A percentile compares a stretch with the other conserved stretches of the same genome.
Evolutionary conservation across 1,140 invertebrate genomes (phyloP).

Genomic region (Catajapyx aquilonaris): DNA sequence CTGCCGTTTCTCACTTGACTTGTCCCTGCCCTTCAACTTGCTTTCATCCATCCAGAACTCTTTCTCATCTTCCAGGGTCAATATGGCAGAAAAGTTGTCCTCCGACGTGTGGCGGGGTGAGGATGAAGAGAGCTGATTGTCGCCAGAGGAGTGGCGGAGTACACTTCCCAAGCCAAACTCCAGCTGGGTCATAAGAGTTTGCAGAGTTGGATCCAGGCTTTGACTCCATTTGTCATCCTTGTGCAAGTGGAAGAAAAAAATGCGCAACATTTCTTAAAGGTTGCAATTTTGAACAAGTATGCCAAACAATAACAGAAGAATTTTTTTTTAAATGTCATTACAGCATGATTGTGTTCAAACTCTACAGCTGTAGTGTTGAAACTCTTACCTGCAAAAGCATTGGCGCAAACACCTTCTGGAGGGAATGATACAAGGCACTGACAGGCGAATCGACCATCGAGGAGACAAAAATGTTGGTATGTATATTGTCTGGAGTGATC

Average conservation of each 20-base stretch:
- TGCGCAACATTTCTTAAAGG: no score
- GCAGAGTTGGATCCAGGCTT: slow-evolving; percentile 27
- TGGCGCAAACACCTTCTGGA: slow-evolving; percentile 27
- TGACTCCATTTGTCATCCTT: slow-evolving; percentile 25
- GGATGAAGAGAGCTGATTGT: no score
- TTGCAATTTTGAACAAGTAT: no score
- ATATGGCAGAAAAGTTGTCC: no score
- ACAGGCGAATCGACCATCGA: slow-evolving; percentile 33
- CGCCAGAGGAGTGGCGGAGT: no score
- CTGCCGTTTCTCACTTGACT: slow-evolving; percentile 13
- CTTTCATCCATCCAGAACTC: slow-evolving; percentile 29
- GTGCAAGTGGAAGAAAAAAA: slow-evolving; percentile 5
- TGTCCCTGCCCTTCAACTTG: slow-evolving; percentile 9
- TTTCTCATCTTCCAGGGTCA: slow-evolving; percentile 27
- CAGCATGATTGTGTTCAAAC: no score
- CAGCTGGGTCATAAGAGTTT: slow-evolving; percentile 26
- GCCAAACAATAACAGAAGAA: no score
- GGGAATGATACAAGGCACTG: slow-evolving; percentile 27
- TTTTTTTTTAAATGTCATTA: no score
- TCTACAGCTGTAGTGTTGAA: no score
- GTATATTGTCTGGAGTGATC: slow-evolving; percentile 30
- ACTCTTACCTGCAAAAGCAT: slow-evolving; percentile 24
- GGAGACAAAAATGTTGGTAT: slow-evolving; percentile 26
- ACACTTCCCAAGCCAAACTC: slow-evolving; percentile 25
- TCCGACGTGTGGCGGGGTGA: no score